These are phyloP conservation scores for Campoletis raptor DNA, from an alignment of 2,888 invertebrate species.

Conservation along the genomic window DNA sequence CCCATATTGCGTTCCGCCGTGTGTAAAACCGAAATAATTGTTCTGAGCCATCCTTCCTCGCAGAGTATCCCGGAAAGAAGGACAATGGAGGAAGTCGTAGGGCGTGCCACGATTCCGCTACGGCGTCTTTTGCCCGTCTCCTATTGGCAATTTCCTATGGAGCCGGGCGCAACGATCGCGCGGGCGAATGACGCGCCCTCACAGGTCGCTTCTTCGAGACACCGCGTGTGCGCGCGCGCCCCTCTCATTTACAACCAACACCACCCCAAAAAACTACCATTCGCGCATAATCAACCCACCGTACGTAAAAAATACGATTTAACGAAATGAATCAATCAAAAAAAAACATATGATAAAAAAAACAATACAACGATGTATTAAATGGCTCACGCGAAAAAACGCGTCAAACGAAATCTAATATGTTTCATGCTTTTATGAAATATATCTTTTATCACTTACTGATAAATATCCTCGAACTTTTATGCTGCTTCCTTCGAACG, in stretches of 20 bases:
- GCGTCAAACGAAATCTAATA: conserved; percentile 20
- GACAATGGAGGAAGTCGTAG: conserved; percentile 83
- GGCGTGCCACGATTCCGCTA: conserved; percentile 81
- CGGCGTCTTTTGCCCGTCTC: conserved; percentile 74
- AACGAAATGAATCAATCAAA: background rate
- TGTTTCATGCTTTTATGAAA: conserved; percentile 34
- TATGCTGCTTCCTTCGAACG: conserved; percentile 5
- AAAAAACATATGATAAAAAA: conserved; percentile 27
- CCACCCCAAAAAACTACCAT: conserved; percentile 71
- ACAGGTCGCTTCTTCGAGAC: conserved; percentile 75
- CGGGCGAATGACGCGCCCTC: conserved; percentile 73
- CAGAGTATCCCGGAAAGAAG: conserved; percentile 84
- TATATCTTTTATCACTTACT: conserved; percentile 43
- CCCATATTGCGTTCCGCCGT: conserved; percentile 97
- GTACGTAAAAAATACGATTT: conserved; percentile 37
- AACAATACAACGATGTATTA: conserved; percentile 11
- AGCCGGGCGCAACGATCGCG: conserved; percentile 72
- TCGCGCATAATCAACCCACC: conserved; percentile 71
- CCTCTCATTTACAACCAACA: conserved; percentile 50
- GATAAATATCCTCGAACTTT: conserved; percentile 1
- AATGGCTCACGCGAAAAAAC: conserved; percentile 15
- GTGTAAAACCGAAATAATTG: conserved; percentile 98
- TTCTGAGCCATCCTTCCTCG: conserved; percentile 91
- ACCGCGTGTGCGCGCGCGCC: conserved; percentile 50
- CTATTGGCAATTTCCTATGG: conserved; percentile 74